Percentiles rank a stretch among this genome's conserved stretches.
Evolutionary conservation across 2,797 vertebrate genomes (phyloP).

Genomic region (Echiichthys vipera): DNA sequence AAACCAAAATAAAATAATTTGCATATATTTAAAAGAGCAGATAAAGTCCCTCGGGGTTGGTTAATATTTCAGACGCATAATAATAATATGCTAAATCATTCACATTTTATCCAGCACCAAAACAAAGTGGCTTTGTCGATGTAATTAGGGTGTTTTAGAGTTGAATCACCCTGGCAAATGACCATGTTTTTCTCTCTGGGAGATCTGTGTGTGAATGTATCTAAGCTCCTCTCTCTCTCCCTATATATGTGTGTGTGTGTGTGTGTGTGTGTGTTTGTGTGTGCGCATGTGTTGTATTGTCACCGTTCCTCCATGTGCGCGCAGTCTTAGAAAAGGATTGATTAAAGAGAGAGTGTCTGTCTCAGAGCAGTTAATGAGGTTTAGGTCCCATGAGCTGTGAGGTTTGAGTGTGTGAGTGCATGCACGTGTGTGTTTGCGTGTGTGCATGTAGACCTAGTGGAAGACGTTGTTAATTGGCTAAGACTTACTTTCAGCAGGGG

Average conservation of each 20-base stretch:
- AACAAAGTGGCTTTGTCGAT: conserved; percentile 86
- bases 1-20: conserved; percentile 87
- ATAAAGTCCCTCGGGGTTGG: conserved; percentile 83
- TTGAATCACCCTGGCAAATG: conserved; percentile 85
- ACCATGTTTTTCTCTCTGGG: conserved; percentile 83
- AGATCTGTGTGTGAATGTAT: conserved; percentile 73
- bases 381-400: conserved; percentile 85
- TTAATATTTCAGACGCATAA: conserved; percentile 87
- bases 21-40: conserved; percentile 87
- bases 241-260: conserved; percentile 42
- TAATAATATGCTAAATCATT: conserved; percentile 88
- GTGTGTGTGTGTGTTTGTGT: conserved; percentile 52
- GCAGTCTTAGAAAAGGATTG: conserved; percentile 86
- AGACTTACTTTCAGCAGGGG: conserved; percentile 82
- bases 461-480: conserved; percentile 86
- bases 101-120: conserved; percentile 83
- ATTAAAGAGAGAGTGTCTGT: conserved; percentile 88
- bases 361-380: conserved; percentile 90
- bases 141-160: conserved; percentile 85
- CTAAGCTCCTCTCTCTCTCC: conserved; percentile 48
- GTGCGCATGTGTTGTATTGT: conserved; percentile 77
- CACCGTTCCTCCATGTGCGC: conserved; percentile 80
- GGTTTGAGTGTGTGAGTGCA: conserved; percentile 63
- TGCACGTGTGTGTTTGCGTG: conserved; percentile 62
- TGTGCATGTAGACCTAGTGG: conserved; percentile 70